phyloP scores from a whole-genome alignment of 2,797 vertebrate genomes.

The Pseudomugil tenellus region DNA sequence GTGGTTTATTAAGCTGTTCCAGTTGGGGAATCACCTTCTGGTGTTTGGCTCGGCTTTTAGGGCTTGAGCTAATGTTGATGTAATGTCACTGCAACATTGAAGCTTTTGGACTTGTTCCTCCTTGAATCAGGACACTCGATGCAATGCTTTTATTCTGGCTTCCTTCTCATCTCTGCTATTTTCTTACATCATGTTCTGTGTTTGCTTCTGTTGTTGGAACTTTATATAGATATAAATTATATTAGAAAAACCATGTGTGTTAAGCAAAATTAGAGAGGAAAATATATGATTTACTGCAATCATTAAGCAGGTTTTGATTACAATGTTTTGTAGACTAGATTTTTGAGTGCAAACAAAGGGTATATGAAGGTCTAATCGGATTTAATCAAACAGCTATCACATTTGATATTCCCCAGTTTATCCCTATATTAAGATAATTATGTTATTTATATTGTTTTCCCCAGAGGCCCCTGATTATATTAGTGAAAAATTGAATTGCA shows the following conservation, averaged over 20 bases:
- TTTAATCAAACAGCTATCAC: neutral
- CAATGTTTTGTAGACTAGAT: neutral
- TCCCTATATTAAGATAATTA: neutral
- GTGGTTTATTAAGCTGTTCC: conserved; percentile 58
- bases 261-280: neutral
- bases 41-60: conserved; percentile 56
- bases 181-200: conserved; percentile 7
- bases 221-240: neutral
- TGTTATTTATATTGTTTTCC: neutral
- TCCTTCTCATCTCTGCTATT: conserved; percentile 2
- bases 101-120: conserved; percentile 37
- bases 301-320: neutral
- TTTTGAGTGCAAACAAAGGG: neutral
- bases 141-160: conserved; percentile 24
- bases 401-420: neutral
- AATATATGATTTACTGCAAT: neutral
- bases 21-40: conserved; percentile 66
- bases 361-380: neutral
- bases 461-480: neutral
- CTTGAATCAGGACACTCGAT: conserved; percentile 28
- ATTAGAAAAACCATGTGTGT: neutral
- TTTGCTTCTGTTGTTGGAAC: conserved; percentile 1
- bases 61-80: conserved; percentile 71
- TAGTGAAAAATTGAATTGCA: neutral
- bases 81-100: conserved; percentile 63